Percentiles rank a stretch among this genome's conserved stretches.
Evolutionary conservation across 2,113 vertebrate genomes (phyloP).

Genomic region (Myxocyprinus asiaticus): DNA sequence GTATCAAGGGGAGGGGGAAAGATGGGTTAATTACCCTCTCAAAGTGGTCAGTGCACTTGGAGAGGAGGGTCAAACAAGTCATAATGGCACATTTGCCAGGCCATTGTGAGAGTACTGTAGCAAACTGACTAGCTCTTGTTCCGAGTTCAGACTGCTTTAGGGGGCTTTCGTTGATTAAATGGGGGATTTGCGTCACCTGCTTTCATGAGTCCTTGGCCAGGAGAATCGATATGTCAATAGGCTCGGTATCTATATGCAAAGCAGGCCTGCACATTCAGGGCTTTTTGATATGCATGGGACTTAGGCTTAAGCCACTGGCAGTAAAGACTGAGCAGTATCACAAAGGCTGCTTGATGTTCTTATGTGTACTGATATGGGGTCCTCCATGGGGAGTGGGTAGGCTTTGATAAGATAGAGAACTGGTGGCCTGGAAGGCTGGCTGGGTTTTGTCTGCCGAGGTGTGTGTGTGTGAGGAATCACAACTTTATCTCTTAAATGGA

Average conservation of each 20-base stretch:
- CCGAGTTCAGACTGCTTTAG: slow-evolving; percentile 30
- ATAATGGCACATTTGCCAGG: slow-evolving; percentile 50
- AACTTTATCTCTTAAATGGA: neutral
- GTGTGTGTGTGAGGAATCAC: slow-evolving; percentile 15
- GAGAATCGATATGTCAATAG: slow-evolving; percentile 48
- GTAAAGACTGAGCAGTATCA: slow-evolving; percentile 8
- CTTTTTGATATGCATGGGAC: slow-evolving; percentile 41
- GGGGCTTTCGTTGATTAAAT: slow-evolving; percentile 48
- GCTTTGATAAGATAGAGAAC: slow-evolving; percentile 45
- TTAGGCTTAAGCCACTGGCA: slow-evolving; percentile 34
- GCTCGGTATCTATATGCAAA: slow-evolving; percentile 46
- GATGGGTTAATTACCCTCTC: slow-evolving; percentile 54
- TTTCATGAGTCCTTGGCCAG: slow-evolving; percentile 26
- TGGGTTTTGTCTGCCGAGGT: neutral
- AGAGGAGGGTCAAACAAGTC: slow-evolving; percentile 48
- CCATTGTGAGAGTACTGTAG: slow-evolving; percentile 22
- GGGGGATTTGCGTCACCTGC: slow-evolving; percentile 43
- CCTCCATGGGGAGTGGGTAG: slow-evolving; percentile 33
- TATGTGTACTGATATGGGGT: slow-evolving; percentile 38
- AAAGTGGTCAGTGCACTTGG: slow-evolving; percentile 41
- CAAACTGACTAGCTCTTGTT: slow-evolving; percentile 11
- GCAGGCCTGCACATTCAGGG: slow-evolving; percentile 26
- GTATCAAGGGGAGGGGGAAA: slow-evolving; percentile 31
- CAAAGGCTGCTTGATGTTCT: slow-evolving; percentile 39
- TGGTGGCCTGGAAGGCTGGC: slow-evolving; percentile 27